phyloP scores from a whole-genome alignment of 2,888 invertebrate genomes.

The Trachelus tabidus region DNA sequence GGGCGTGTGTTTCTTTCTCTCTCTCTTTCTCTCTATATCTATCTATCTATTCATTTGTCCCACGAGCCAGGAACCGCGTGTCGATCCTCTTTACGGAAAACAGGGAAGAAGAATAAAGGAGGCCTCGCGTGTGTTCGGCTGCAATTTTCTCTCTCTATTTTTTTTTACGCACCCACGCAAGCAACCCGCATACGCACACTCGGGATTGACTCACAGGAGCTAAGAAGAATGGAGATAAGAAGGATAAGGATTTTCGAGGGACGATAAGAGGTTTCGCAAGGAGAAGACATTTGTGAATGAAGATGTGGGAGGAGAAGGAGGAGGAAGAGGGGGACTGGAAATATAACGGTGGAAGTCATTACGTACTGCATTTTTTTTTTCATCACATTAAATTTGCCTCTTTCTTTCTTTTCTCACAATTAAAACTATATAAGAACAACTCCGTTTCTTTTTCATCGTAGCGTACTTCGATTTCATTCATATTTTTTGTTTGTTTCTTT shows the following conservation, averaged over 20 bases:
- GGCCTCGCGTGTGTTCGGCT: constrained; percentile 45
- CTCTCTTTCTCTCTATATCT: constrained; percentile 17
- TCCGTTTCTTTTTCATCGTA: constrained; percentile 39
- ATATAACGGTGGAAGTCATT: constrained; percentile 14
- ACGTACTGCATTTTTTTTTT: constrained; percentile 45
- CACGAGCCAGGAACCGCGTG: constrained; percentile 33
- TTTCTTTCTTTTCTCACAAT: constrained; percentile 42
- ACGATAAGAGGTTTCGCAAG: not conserved
- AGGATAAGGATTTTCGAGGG: not conserved
- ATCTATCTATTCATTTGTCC: constrained; percentile 24
- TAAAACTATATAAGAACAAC: constrained; percentile 57
- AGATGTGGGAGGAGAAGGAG: not conserved
- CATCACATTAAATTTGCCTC: constrained; percentile 38
- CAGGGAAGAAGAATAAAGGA: constrained; percentile 35
- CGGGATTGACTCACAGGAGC: not conserved
- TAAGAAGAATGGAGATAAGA: not conserved
- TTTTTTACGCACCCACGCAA: not conserved
- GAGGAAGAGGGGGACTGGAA: constrained; percentile 32
- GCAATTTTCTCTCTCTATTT: constrained; percentile 10
- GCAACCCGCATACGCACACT: not conserved
- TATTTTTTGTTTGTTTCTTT: not conserved
- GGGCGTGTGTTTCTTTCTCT: constrained; percentile 29
- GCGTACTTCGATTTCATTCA: constrained; percentile 36
- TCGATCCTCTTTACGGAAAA: constrained; percentile 14
- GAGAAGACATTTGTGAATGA: not conserved